These are phyloP conservation scores for Ophioderma brevispina DNA, from an alignment of 35 echinoderm and acorn worm genomes.

Conservation along the genomic window DNA sequence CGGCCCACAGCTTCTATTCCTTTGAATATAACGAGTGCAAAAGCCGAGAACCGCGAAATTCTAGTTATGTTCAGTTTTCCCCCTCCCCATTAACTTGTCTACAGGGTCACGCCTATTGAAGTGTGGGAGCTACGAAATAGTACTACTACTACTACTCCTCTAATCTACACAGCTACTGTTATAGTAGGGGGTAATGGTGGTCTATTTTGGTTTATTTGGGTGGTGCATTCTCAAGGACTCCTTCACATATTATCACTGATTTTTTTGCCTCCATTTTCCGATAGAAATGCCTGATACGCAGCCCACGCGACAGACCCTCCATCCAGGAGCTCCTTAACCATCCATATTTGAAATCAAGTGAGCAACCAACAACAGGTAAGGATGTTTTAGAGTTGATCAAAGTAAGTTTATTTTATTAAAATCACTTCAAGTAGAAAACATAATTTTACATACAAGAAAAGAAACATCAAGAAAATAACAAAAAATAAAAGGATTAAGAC, in stretches of 20 bases:
- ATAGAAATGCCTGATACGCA: slow-evolving; percentile 85
- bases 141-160: neutral
- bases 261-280: slow-evolving; percentile 9
- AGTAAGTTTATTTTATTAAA: no score
- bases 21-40: no score
- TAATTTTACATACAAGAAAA: no score
- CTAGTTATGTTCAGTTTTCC: no score
- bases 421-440: no score
- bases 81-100: no score
- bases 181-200: neutral
- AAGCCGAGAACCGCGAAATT: no score
- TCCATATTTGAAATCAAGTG: slow-evolving; percentile 31
- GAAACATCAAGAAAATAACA: no score
- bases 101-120: neutral
- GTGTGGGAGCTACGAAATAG: neutral
- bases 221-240: no score
- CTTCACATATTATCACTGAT: neutral
- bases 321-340: slow-evolving; percentile 73
- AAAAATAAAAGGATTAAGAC: no score
- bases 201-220: slow-evolving; percentile 8
- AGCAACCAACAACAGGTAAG: slow-evolving; percentile 24
- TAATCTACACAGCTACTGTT: neutral
- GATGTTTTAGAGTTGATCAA: no score
- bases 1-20: no score
- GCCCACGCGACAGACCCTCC: slow-evolving; percentile 71